Evolutionary conservation across 2,113 vertebrate species (phyloP).

Genomic region (Chiloscyllium plagiosum): DNA sequence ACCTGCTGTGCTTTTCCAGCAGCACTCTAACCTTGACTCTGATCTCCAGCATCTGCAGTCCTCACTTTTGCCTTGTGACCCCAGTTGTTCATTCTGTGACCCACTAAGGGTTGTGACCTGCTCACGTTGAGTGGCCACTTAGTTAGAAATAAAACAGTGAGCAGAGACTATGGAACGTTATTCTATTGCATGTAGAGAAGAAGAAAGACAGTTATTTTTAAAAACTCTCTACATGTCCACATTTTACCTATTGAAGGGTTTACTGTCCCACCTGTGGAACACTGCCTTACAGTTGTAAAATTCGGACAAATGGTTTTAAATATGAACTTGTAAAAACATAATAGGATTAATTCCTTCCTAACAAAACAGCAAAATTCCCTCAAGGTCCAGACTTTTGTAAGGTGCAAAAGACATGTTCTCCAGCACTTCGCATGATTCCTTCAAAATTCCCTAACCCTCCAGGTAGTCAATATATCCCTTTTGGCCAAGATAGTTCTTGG

Average conservation of each 20-base stretch:
- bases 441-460: background rate
- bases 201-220: background rate
- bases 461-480: background rate
- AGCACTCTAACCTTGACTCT: too few relatives aligned
- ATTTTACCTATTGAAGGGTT: background rate
- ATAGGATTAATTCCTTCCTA: background rate
- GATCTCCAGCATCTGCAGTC: too few relatives aligned
- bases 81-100: too few relatives aligned
- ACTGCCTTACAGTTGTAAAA: background rate
- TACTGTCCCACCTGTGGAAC: too few relatives aligned
- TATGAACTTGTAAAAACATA: conserved; percentile 6
- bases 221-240: background rate
- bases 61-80: too few relatives aligned
- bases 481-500: background rate
- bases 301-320: background rate
- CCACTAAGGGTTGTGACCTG: too few relatives aligned
- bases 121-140: background rate
- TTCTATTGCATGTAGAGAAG: background rate
- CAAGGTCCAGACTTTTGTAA: background rate
- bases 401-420: background rate
- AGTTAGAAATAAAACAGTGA: background rate
- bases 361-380: background rate
- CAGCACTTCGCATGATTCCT: background rate
- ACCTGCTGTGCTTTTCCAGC: too few relatives aligned
- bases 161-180: background rate